Base-by-base conservation (phyloP, 2,113 vertebrate species). In the Amphilophus citrinellus region DNA sequence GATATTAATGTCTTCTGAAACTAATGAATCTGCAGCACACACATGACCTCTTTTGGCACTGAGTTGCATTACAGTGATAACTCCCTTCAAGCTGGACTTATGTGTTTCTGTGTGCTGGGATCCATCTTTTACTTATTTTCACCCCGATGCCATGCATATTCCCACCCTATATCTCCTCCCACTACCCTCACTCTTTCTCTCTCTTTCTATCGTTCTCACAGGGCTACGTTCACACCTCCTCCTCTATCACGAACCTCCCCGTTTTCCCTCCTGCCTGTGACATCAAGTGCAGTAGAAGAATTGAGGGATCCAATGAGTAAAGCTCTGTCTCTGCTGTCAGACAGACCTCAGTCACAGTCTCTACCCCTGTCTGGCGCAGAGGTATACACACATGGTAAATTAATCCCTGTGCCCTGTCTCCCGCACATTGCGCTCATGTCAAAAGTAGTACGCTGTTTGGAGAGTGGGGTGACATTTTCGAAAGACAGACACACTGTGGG, bases 31-130 rank as follows among this genome's bases (percentile, higher is more conserved):
- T 86, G 87, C 84, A 93, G 93, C 92, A 93, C 92, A 94, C 93
- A 94, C 80, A 93, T 93, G 92, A 95, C 94, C 91, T 92, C 93
- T 95, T 92, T 94, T 94, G 92, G 92, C 91, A 91, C 91, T 22
- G 53, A 86, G 89, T 77, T 89, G 91, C 91, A 95, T 93, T 94
- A 84, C 94, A 94, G 85, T 88, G 82, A 79, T 79, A 87, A 82
- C 81, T 90, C 71, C 62, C 35, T 22, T 13, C 24, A 47, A 81
- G 59, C 80, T 44, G 50, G 75, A 79, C 59, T 60, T 81, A 10
- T 83, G 24, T 56, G 18, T 73, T 71, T 79, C 39, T 89, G 32
- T 59, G 17, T 24, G 8, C 66, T 53, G 57, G 76, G 82, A 92
- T 90, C 77, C 32, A 53, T 89, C 82, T 84, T 61, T 84, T 85